phyloP scores from a whole-genome alignment of 2,888 invertebrate genomes.

The Agriotes lineatus region DNA sequence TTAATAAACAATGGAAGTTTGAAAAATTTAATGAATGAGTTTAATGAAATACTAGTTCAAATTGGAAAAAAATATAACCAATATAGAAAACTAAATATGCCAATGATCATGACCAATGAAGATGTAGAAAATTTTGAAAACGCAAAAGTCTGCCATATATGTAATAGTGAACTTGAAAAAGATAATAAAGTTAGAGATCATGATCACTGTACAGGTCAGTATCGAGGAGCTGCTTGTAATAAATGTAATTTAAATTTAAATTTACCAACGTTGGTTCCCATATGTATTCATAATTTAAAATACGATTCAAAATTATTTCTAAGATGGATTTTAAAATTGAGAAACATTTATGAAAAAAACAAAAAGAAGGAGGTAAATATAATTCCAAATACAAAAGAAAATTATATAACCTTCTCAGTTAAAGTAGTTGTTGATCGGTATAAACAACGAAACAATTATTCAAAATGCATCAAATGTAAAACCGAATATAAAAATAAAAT shows the following conservation, averaged over 20 bases:
- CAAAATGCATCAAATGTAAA: no score
- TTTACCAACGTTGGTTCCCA: no score
- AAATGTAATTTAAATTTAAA: constrained; percentile 3
- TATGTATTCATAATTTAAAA: no score
- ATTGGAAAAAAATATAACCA: not conserved
- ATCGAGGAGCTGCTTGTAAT: not conserved
- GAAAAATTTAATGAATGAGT: not conserved
- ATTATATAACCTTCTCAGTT: no score
- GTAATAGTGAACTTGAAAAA: not conserved
- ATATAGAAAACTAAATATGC: not conserved
- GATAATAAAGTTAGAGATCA: not conserved
- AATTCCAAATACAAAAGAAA: no score
- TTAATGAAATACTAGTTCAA: not conserved
- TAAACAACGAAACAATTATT: no score
- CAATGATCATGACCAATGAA: not conserved
- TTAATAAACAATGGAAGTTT: not conserved
- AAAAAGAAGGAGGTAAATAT: no score
- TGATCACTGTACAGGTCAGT: not conserved
- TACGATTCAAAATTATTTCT: no score
- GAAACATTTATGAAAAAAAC: no score
- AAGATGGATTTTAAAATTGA: no score
- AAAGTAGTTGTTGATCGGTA: no score
- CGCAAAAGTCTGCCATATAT: not conserved
- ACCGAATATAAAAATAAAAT: no score
- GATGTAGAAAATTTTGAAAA: not conserved